Base-by-base conservation (phyloP, 2,797 vertebrate species). In the Myotis daubentonii region DNA sequence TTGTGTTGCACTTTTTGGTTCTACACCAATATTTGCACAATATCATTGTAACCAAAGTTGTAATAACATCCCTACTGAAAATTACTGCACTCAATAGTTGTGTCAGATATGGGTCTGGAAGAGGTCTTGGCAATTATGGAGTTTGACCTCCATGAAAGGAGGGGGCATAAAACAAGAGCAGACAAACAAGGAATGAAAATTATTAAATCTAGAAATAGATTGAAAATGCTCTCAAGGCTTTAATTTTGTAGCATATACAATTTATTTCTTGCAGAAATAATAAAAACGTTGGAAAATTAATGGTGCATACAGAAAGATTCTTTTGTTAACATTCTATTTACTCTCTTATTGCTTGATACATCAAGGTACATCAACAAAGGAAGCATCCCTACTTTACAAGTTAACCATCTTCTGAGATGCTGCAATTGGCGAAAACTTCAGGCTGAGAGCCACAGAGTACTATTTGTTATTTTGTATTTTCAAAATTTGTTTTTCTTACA, bases 11-110 rank as follows among this genome's bases (percentile, higher is more conserved):
- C 17, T 22, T 75, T 49, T 55, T 87, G 8, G 19, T 36, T 92
- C 62, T 51, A 36, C 19, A 51, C 8, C 33, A 76, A 84, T 88
- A 75, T 17, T 82, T 86, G 25, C 12, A 84, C 3, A 78, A 62
- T 57, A 51, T 55, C 38, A 51, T 75, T 87, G 20, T 36, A 5
- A 92, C 13, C 76, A 62, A 86, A 80, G 4, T 66, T 49, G 41
- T 44, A 44, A 53, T 41, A 49, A 49, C 5, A 38, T 66, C 57
- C 16, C 6, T 66, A 53, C 30, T 65, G 76, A 91, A 94, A 78
- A 53, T 92, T 92, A 44, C 15, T 79, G 55, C 68, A 10, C 16
- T 89, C 25, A 68, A 7, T 38, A 60, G 86, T 72, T 66, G 15
- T 66, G 33, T 65, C 5, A 51, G 23, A 4, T 72, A 8, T 74